Conservation (phyloP, 2,113 vertebrate species). For the Antechinus stuartii region DNA sequence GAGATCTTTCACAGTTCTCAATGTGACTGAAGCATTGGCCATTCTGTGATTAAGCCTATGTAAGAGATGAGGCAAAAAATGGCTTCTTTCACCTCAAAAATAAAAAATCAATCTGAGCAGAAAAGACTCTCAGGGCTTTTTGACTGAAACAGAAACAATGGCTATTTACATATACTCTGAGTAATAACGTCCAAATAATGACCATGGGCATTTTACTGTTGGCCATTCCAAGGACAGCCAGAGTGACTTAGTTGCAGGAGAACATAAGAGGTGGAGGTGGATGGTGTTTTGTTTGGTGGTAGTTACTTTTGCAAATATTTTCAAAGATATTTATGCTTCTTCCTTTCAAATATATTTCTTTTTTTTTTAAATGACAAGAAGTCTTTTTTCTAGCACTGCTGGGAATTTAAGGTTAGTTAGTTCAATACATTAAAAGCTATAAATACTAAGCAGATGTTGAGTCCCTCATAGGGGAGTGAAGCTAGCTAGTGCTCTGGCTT, state of each 20-base stretch:
- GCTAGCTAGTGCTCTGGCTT: background rate
- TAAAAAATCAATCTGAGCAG: no score
- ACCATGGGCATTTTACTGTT: no score
- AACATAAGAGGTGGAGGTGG: constrained; percentile 12
- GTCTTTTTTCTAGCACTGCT: background rate
- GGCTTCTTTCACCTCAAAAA: no score
- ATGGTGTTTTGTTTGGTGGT: background rate
- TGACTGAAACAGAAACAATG: no score
- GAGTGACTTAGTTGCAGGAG: background rate
- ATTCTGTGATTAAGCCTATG: no score
- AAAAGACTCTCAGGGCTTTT: no score
- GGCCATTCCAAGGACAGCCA: no score
- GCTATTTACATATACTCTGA: no score
- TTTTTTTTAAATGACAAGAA: constrained; percentile 2
- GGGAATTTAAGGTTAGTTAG: background rate
- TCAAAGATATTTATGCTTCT: background rate
- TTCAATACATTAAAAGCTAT: background rate
- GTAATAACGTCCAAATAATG: no score
- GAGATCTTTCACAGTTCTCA: no score
- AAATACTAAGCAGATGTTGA: background rate
- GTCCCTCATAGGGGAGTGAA: background rate
- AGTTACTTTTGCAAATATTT: background rate
- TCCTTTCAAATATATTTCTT: background rate
- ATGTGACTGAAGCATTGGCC: no score
- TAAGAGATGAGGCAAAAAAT: no score